These are phyloP conservation scores for Bovichtus diacanthus DNA, from an alignment of 2,797 vertebrate species.

Conservation along the genomic window DNA sequence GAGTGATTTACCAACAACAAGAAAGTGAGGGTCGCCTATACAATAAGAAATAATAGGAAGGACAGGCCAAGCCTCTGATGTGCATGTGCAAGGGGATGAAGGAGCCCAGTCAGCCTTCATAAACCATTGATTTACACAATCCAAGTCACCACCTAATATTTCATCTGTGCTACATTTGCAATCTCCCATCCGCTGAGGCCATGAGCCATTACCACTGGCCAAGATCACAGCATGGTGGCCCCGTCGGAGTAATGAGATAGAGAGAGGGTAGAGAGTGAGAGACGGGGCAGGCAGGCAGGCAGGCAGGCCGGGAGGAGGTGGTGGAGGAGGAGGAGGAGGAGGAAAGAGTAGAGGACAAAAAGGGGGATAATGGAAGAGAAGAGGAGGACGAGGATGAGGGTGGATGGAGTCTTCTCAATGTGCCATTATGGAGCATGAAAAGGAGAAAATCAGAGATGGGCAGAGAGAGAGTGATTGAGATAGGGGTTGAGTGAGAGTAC, in stretches of 20 bases:
- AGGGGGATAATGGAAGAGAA: constrained; percentile 75
- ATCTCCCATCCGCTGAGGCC: constrained; percentile 74
- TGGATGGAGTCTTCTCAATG: constrained; percentile 72
- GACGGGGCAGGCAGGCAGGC: constrained; percentile 56
- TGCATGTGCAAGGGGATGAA: constrained; percentile 50
- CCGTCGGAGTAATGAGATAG: constrained; percentile 78
- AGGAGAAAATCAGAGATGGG: constrained; percentile 74
- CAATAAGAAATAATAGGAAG: constrained; percentile 59
- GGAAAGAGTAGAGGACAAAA: constrained; percentile 66
- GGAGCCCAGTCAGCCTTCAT: constrained; percentile 77
- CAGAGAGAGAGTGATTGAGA: constrained; percentile 58
- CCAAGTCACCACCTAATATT: constrained; percentile 77
- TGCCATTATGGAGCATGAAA: constrained; percentile 80
- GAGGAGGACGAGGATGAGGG: constrained; percentile 64
- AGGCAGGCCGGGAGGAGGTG: constrained; percentile 33
- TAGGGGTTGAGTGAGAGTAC: constrained; percentile 60
- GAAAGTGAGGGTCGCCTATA: constrained; percentile 50
- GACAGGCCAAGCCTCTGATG: constrained; percentile 54
- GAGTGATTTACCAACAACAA: constrained; percentile 67
- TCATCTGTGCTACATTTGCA: constrained; percentile 80
- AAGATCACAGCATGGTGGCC: constrained; percentile 79
- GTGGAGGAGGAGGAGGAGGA: constrained; percentile 28
- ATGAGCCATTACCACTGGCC: constrained; percentile 80
- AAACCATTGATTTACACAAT: constrained; percentile 83
- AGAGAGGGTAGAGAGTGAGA: constrained; percentile 76